A percentile compares a stretch with the other conserved stretches of the same genome.
These are phyloP conservation scores for Rhinichthys klamathensis DNA, from an alignment of 2,113 vertebrate species.

Conservation along the genomic window DNA sequence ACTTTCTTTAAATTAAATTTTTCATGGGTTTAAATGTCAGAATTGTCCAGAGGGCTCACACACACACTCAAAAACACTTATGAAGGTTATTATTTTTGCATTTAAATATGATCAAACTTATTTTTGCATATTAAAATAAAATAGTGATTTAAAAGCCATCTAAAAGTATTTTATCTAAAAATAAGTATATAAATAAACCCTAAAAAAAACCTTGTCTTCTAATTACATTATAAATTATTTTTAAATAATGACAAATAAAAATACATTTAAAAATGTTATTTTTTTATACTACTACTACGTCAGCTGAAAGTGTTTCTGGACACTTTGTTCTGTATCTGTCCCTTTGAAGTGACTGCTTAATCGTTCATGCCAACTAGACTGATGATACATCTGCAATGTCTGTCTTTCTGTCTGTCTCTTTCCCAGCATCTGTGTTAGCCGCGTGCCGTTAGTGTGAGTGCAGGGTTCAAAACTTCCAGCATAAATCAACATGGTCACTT, in stretches of 20 bases:
- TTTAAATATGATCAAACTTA: background rate
- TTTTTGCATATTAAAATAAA: background rate
- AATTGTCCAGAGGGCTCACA: background rate
- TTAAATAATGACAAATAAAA: background rate
- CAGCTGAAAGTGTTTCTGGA: conserved; percentile 22
- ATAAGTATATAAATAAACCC: background rate
- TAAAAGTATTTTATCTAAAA: background rate
- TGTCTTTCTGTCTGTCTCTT: conserved; percentile 7
- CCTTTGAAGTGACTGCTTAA: conserved; percentile 41
- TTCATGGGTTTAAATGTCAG: conserved; percentile 10
- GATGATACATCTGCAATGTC: conserved; percentile 27
- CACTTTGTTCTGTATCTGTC: conserved; percentile 34
- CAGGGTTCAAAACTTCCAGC: conserved; percentile 1
- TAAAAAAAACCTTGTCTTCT: background rate
- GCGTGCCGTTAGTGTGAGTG: background rate
- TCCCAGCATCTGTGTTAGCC: conserved; percentile 33
- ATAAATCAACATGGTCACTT: conserved; percentile 20
- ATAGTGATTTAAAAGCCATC: background rate
- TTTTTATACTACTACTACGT: no score
- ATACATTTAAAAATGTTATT: no score
- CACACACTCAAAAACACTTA: background rate
- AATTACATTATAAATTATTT: background rate
- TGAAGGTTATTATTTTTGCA: background rate
- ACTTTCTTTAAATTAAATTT: conserved; percentile 42
- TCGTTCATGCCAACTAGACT: conserved; percentile 45